Evolutionary conservation across 2,888 invertebrate species (phyloP).

Genomic region (Ferrisia virgata): DNA sequence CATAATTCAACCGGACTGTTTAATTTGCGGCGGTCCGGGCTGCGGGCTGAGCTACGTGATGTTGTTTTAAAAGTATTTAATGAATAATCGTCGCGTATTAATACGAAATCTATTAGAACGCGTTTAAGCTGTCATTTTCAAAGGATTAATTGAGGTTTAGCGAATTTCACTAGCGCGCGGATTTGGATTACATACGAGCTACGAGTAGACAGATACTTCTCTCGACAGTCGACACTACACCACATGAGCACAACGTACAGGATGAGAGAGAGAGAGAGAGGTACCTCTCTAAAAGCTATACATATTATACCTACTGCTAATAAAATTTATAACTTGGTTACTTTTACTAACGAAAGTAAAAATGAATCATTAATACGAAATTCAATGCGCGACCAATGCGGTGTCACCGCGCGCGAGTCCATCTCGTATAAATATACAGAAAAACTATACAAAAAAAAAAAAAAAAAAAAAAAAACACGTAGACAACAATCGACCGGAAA

Average conservation of each 20-base stretch:
- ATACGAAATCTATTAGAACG: slow-evolving; percentile 27
- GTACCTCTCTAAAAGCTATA: background rate
- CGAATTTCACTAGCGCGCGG: background rate
- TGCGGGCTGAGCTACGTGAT: background rate
- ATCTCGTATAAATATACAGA: no score
- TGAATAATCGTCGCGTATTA: slow-evolving; percentile 13
- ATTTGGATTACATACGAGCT: background rate
- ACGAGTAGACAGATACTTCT: background rate
- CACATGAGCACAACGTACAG: background rate
- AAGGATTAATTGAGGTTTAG: slow-evolving; percentile 32
- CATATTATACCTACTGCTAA: no score
- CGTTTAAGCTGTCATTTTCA: slow-evolving; percentile 25
- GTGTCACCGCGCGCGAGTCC: no score
- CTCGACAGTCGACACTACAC: background rate
- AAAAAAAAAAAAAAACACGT: no score
- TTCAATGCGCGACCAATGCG: background rate
- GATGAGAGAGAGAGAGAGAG: background rate
- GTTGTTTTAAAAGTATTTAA: slow-evolving; percentile 33
- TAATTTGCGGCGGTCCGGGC: slow-evolving; percentile 6
- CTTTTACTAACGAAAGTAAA: slow-evolving; percentile 25
- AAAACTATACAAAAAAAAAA: no score
- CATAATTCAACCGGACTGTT: slow-evolving; percentile 33
- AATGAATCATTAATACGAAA: slow-evolving; percentile 32
- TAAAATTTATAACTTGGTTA: slow-evolving; percentile 14
- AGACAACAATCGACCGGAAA: background rate